phyloP scores from a whole-genome alignment of 2,797 vertebrate species.

The Hoplostethus mediterraneus region DNA sequence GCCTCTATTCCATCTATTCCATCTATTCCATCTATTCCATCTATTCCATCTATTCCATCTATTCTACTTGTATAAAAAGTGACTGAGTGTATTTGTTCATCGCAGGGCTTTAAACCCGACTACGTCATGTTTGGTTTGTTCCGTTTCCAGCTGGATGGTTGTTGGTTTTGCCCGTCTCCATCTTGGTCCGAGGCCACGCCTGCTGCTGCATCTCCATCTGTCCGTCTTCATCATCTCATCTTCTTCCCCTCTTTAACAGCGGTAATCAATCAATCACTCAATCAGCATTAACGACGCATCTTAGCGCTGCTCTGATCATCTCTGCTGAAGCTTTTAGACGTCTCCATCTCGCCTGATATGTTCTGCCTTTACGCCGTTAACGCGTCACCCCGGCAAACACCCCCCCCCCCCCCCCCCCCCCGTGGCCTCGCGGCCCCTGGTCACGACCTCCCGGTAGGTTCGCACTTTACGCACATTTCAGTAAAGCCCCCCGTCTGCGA shows the following conservation, averaged over 20 bases:
- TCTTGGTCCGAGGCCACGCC: conserved; percentile 52
- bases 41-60: background rate
- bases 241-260: conserved; percentile 28
- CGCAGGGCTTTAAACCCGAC: conserved; percentile 37
- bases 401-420: conserved; percentile 16
- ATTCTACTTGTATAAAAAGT: too few relatives aligned
- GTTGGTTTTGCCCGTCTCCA: conserved; percentile 38
- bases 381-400: background rate
- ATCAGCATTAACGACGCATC: background rate
- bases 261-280: conserved; percentile 13
- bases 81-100: background rate
- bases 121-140: conserved; percentile 62
- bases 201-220: conserved; percentile 59
- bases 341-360: too few relatives aligned
- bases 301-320: conserved; percentile 16
- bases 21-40: background rate
- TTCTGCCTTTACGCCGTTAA: too few relatives aligned
- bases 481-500: conserved; percentile 27
- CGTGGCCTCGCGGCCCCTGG: conserved; percentile 9
- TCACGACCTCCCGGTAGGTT: background rate
- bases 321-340: too few relatives aligned
- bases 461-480: background rate
- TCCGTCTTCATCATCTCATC: conserved; percentile 32
- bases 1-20: too few relatives aligned
- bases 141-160: conserved; percentile 5